Percentiles rank a stretch among this genome's conserved stretches.
phyloP scores from a whole-genome alignment of 2,888 invertebrate genomes.

The Luperina nickerlii region DNA sequence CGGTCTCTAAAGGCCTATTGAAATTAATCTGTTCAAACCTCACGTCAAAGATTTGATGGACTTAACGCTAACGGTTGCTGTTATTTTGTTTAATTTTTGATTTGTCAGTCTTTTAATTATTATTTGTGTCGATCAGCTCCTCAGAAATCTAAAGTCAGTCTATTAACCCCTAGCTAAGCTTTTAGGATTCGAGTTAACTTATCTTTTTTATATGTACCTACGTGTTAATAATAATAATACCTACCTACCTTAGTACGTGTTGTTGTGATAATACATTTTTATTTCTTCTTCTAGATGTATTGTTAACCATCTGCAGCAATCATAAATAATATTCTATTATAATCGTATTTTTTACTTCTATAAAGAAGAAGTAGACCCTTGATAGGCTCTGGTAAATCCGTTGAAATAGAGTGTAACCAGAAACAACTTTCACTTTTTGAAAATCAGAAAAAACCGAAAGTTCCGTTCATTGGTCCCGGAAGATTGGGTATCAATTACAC shows the following conservation, averaged over 20 bases:
- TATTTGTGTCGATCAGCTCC: neutral
- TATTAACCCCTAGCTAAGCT: neutral
- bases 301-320: neutral
- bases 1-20: neutral
- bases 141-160: neutral
- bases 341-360: neutral
- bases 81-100: neutral
- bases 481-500: conserved; percentile 49
- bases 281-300: neutral
- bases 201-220: neutral
- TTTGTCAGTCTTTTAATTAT: too few species aligned
- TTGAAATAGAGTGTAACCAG: conserved; percentile 12
- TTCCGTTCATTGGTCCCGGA: conserved; percentile 38
- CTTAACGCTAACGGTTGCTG: neutral
- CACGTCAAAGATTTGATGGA: neutral
- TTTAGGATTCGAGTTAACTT: neutral
- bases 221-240: too few species aligned
- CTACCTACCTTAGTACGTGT: too few species aligned
- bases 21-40: neutral
- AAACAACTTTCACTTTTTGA: conserved; percentile 28
- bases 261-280: neutral
- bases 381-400: too few species aligned
- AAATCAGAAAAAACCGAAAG: conserved; percentile 50
- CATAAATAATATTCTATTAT: neutral
- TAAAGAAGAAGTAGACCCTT: neutral